Conservation (phyloP, 2,113 vertebrate species). For the Fulmarus glacialis region DNA sequence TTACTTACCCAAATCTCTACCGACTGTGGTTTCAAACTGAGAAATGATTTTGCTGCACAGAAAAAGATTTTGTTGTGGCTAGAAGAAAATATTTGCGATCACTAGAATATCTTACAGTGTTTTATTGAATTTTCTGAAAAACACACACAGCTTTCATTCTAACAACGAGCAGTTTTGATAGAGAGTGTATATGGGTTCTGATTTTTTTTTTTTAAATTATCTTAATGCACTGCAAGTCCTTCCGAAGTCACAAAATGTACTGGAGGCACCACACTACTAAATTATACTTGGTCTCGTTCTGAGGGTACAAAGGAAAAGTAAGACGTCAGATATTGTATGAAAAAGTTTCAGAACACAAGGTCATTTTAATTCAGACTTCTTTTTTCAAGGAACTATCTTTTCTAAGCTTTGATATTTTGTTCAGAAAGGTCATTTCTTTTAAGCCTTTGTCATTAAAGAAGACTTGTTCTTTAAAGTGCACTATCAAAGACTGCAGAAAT, state of each 20-base stretch:
- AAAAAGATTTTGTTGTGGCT: background rate
- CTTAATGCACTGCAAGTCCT: background rate
- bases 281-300: background rate
- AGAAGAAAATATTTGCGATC: background rate
- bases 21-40: background rate
- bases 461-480: conserved; percentile 77
- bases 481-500: conserved; percentile 81
- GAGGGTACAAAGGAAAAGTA: conserved; percentile 54
- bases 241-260: conserved; percentile 2
- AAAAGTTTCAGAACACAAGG: conserved; percentile 79
- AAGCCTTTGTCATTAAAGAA: conserved; percentile 81
- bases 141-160: background rate
- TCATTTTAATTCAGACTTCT: conserved; percentile 75
- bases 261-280: conserved; percentile 12
- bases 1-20: background rate
- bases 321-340: conserved; percentile 68
- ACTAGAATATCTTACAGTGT: background rate
- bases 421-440: conserved; percentile 80
- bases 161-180: background rate
- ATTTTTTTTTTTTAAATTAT: background rate
- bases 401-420: conserved; percentile 77
- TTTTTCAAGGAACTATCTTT: conserved; percentile 71
- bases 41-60: background rate
- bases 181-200: background rate
- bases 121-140: background rate